Base-by-base conservation (phyloP, 2,888 invertebrate species). In the Xestia ashworthii region DNA sequence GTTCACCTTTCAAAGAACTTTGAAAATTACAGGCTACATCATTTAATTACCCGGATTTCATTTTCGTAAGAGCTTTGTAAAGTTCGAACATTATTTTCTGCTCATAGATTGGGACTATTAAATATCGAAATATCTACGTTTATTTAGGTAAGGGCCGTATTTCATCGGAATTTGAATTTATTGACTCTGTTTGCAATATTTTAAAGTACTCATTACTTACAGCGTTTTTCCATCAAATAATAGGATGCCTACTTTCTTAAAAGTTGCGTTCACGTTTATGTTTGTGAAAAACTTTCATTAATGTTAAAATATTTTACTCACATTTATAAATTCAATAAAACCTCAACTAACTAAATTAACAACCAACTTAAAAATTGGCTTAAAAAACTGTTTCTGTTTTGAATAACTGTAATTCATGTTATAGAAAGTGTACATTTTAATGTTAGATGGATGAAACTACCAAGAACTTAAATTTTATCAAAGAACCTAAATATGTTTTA, bases 1-100 rank as follows among this genome's bases (percentile, higher is more conserved):
- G 32, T 65, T 48, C 1, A 78, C 16, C 46, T 46, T 62, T 70
- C 8, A 46, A 53, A 62, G 5, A 46, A 53, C 14, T 53, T 78
- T 44, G 44, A 62, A 66, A 78, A 44, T 14, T 38, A 5, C 55
- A n/a, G 1, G 32, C 19, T 38, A 12, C 19, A n/a, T 48, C 14
- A 62, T 62, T 32, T 53, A 60, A 80, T 46, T 60, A 80, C 25
- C 22, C 16, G 16, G 12, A 38, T 25, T 64, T 55, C 0, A 79
- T 79, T 71, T 76, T 22, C 38, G 12, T 71, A 55, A 64, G 38
- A 55, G 77, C 53, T 64, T 48, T 48, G 16, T 5, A 80, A 65
- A 72, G 22, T 80, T 48, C 9, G 12, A 64, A 48, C 19, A 58
- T 48, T 60, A 2, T 58, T 48, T 74, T 64, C n/a, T 14, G 44